Base-by-base conservation (phyloP, 2,888 invertebrate genomes). In the Leptarthrus brevirostris region DNA sequence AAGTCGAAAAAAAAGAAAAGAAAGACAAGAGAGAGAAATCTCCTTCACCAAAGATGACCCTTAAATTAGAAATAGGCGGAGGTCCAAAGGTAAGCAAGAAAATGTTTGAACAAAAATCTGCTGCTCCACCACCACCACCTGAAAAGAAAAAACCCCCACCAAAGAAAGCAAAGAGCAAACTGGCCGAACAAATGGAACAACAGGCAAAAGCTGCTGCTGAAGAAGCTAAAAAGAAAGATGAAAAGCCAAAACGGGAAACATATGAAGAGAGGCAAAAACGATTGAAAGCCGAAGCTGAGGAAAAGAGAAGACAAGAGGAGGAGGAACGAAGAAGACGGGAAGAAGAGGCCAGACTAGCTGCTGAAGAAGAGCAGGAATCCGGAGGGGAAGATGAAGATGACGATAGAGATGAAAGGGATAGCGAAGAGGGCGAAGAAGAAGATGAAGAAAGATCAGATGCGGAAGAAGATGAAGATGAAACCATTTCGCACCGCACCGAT, bases 11-110 rank as follows among this genome's bases (percentile, higher is more conserved):
- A 16, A 53, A 36, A 12, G 58, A 34, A 20, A 58, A 30, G 79
- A 85, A 81, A 78, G 83, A 82, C 54, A 84, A 82, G 77, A 83
- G 82, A 76, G 84, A 83, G 76, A 81, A 82, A 73, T 83, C 83
- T 0, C 83, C 84, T 2, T 83, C 83, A 52, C 84, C 82, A 16
- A 84, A 83, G 77, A 77, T 82, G 77, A 79, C 82, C 56, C 80
- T 85, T 75, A 85, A 84, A 79, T 77, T 83, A 64, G 83, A 85
- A 79, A 79, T 85, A 24, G 82, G 84, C 1, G 82, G 82, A 2
- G 84, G 85, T 4, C 81, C 81, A 52, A 83, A 82, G 71, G 82
- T 82, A 14, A 82, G 79, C 77, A 85, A 83, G 79, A 84, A 85
- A 77, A 83, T 81, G 83, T 84, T 82, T 76, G 83, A 85, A 76